Evolutionary conservation across 92 coral and sea anemone genomes (phyloP).

Genomic region (Heliopora coerulea): DNA sequence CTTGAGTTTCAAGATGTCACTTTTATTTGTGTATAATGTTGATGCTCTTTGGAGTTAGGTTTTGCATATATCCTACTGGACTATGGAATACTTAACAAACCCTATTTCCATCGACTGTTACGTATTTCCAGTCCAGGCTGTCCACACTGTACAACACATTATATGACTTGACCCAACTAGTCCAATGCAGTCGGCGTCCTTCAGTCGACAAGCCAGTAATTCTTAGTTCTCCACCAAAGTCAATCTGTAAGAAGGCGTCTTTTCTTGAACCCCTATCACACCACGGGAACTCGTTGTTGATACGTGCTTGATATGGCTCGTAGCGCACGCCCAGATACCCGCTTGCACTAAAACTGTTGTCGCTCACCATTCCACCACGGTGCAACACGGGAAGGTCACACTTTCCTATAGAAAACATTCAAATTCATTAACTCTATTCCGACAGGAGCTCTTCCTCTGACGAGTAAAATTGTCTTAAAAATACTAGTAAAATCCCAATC

Average conservation of each 20-base stretch:
- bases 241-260: constrained; percentile 16
- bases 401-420: too few species aligned
- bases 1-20: too few species aligned
- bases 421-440: too few species aligned
- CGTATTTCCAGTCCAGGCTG: constrained; percentile 8
- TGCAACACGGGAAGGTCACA: constrained; percentile 34
- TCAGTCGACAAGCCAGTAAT: constrained; percentile 15
- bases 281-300: constrained; percentile 22
- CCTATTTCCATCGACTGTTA: constrained; percentile 12
- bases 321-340: constrained; percentile 13
- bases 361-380: not conserved
- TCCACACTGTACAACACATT: constrained; percentile 15
- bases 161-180: constrained; percentile 25
- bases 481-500: too few species aligned
- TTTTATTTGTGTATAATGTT: too few species aligned
- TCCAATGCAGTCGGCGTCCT: constrained; percentile 13
- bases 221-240: constrained; percentile 20
- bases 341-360: constrained; percentile 22
- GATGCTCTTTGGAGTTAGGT: too few species aligned
- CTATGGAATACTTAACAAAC: not conserved
- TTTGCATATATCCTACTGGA: too few species aligned
- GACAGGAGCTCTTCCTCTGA: too few species aligned
- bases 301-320: constrained; percentile 11
- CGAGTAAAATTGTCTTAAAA: too few species aligned
- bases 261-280: constrained; percentile 20